Percentiles rank a stretch among this genome's conserved stretches.
These are phyloP conservation scores for Parnassius glacialis DNA, from an alignment of 2,888 invertebrate genomes.

Conservation along the genomic window DNA sequence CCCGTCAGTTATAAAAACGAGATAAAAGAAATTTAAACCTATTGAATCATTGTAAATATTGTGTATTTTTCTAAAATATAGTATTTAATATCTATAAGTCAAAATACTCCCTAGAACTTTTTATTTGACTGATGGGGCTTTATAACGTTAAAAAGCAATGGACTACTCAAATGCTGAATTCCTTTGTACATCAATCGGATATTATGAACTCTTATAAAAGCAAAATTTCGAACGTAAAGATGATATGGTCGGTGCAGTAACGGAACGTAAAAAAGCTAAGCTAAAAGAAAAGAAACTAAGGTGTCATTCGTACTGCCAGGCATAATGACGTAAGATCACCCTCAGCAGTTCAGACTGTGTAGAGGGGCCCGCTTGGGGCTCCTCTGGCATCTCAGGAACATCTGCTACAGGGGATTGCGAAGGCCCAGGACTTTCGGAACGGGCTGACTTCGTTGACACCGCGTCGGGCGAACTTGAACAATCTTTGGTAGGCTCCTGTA, in stretches of 20 bases:
- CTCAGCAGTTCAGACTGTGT: slow-evolving; percentile 61
- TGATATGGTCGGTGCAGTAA: slow-evolving; percentile 60
- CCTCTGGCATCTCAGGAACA: slow-evolving; percentile 46
- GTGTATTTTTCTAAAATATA: too few relatives aligned
- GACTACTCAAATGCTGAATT: slow-evolving; percentile 72
- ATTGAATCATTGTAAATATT: too few relatives aligned
- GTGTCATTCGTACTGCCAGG: slow-evolving; percentile 80
- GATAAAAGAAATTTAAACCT: too few relatives aligned
- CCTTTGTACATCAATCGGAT: slow-evolving; percentile 54
- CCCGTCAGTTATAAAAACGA: slow-evolving; percentile 22
- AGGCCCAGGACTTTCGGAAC: slow-evolving; percentile 44
- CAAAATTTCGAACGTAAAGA: slow-evolving; percentile 41
- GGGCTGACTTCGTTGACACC: slow-evolving; percentile 44
- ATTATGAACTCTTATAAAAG: slow-evolving; percentile 50
- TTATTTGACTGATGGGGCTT: slow-evolving; percentile 27
- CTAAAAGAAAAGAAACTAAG: slow-evolving; percentile 72
- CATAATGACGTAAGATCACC: slow-evolving; percentile 77
- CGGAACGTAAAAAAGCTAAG: slow-evolving; percentile 64
- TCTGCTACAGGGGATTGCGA: slow-evolving; percentile 44
- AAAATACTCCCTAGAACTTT: slow-evolving; percentile 10
- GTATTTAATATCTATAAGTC: not conserved
- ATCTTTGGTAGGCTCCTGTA: slow-evolving; percentile 58
- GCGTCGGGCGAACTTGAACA: slow-evolving; percentile 56
- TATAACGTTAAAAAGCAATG: slow-evolving; percentile 15
- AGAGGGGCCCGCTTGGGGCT: slow-evolving; percentile 64